Evolutionary conservation across 2,113 vertebrate species (phyloP).

Genomic region (Uria lomvia): DNA sequence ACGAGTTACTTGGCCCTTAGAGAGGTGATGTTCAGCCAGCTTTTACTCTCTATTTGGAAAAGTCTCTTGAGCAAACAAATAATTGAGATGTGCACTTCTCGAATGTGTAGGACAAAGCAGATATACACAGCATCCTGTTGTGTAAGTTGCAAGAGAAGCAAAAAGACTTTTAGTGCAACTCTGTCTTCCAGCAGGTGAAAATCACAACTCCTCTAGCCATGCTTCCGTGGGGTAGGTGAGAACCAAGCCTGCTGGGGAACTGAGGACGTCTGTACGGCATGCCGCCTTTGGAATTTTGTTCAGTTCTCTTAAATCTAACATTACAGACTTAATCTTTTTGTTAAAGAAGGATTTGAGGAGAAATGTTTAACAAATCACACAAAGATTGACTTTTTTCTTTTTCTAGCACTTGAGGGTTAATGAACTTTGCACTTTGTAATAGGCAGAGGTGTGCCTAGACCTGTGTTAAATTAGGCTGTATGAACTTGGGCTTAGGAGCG

Average conservation of each 20-base stretch:
- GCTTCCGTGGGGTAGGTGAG: not conserved
- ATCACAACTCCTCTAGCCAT: not conserved
- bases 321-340: no score
- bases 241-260: not conserved
- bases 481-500: not conserved
- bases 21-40: not conserved
- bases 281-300: not conserved
- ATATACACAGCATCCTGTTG: not conserved
- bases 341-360: not conserved
- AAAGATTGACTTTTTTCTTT: not conserved
- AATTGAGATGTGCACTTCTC: not conserved
- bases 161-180: not conserved
- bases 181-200: not conserved
- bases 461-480: not conserved
- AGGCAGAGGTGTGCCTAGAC: not conserved
- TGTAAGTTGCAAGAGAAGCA: not conserved
- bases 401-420: not conserved
- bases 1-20: accelerated
- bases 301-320: not conserved
- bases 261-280: not conserved
- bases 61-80: not conserved
- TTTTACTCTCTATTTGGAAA: not conserved
- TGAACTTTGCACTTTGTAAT: not conserved
- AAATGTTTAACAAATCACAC: not conserved
- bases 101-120: not conserved